Evolutionary conservation across 2,888 invertebrate genomes (phyloP).

Genomic region (Callosobruchus maculatus): DNA sequence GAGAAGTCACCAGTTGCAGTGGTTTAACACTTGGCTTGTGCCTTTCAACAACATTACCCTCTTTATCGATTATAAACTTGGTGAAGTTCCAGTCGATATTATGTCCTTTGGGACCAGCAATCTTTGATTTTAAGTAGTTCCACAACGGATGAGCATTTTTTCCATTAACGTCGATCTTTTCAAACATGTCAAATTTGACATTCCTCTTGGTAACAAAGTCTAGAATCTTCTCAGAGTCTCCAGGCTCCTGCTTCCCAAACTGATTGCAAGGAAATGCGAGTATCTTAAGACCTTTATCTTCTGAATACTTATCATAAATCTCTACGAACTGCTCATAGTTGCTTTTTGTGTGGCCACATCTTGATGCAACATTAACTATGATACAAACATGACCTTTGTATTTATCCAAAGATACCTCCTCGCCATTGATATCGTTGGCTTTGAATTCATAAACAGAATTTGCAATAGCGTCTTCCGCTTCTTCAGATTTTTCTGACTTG

Average conservation of each 20-base stretch:
- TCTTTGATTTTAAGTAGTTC: slow-evolving; percentile 60
- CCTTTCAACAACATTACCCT: slow-evolving; percentile 66
- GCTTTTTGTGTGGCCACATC: slow-evolving; percentile 77
- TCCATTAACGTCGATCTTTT: slow-evolving; percentile 68
- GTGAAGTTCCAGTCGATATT: slow-evolving; percentile 87
- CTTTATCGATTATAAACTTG: slow-evolving; percentile 74
- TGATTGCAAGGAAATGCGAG: slow-evolving; percentile 87
- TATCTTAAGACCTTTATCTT: slow-evolving; percentile 69
- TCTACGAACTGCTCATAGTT: slow-evolving; percentile 78
- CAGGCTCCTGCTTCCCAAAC: slow-evolving; percentile 70
- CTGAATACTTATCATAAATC: slow-evolving; percentile 66
- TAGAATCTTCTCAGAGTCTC: slow-evolving; percentile 59
- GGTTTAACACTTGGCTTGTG: slow-evolving; percentile 52
- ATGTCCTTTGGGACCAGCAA: slow-evolving; percentile 53
- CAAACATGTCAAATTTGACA: slow-evolving; percentile 69
- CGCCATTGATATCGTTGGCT: slow-evolving; percentile 76
- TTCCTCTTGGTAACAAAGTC: slow-evolving; percentile 60
- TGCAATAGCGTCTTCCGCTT: slow-evolving; percentile 73
- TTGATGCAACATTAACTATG: slow-evolving; percentile 84
- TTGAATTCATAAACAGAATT: slow-evolving; percentile 76
- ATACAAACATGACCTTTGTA: slow-evolving; percentile 79
- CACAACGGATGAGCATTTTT: slow-evolving; percentile 62
- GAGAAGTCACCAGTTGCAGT: slow-evolving; percentile 35
- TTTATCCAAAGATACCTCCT: slow-evolving; percentile 72
- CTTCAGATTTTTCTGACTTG: slow-evolving; percentile 33